Evolutionary conservation across 2,888 invertebrate species (phyloP).

Genomic region (Platycheirus albimanus): DNA sequence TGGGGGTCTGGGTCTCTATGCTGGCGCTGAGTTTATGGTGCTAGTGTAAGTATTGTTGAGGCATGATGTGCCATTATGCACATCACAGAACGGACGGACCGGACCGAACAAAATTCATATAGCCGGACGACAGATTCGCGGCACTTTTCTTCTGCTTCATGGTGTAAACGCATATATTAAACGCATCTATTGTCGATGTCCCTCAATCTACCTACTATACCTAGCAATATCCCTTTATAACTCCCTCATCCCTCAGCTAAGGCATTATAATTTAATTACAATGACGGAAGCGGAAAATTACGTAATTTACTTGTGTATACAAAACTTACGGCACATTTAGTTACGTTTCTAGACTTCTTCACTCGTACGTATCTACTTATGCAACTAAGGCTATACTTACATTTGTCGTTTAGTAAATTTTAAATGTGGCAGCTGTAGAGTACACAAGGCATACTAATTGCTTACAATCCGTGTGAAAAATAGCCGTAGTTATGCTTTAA

Average conservation of each 20-base stretch:
- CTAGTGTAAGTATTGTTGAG: too few species aligned
- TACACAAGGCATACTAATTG: slow-evolving; percentile 67
- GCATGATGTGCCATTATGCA: too few species aligned
- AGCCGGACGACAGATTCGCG: slow-evolving; percentile 34
- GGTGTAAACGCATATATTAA: slow-evolving; percentile 53
- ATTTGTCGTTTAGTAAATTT: slow-evolving; percentile 28
- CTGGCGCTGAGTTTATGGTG: slow-evolving; percentile 15
- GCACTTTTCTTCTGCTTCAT: slow-evolving; percentile 70
- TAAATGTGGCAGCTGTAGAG: slow-evolving; percentile 56
- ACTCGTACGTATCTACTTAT: background rate
- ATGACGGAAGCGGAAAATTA: slow-evolving; percentile 73
- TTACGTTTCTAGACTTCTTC: background rate
- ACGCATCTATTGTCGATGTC: slow-evolving; percentile 54
- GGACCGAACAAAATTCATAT: background rate
- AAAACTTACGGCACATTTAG: slow-evolving; percentile 6
- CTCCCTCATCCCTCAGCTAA: slow-evolving; percentile 20
- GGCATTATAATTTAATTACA: slow-evolving; percentile 72
- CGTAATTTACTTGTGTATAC: slow-evolving; percentile 66
- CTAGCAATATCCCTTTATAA: slow-evolving; percentile 20
- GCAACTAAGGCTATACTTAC: background rate
- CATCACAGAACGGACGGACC: background rate
- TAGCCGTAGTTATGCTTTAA: slow-evolving; percentile 25
- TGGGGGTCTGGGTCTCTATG: too few species aligned
- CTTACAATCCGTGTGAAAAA: slow-evolving; percentile 69
- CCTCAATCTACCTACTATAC: slow-evolving; percentile 27